Evolutionary conservation across 2,888 invertebrate species (phyloP).

Genomic region (Leptopterna dolabrata): DNA sequence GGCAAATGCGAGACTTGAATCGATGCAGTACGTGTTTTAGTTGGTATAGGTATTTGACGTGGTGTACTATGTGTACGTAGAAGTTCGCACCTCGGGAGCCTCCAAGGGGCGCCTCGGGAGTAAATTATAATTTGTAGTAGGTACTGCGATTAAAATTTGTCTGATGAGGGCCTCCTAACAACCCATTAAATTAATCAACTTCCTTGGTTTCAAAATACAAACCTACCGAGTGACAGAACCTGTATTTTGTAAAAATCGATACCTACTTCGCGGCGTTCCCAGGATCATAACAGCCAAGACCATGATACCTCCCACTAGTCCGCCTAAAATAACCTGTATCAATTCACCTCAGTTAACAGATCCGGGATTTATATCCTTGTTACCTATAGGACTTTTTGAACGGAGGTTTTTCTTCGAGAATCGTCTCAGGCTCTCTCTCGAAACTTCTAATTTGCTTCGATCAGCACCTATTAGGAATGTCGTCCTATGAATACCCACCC

Average conservation of each 20-base stretch:
- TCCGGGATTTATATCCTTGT: not conserved
- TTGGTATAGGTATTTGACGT: too few species aligned
- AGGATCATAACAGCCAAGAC: not conserved
- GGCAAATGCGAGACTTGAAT: too few species aligned
- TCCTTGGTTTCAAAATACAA: too few species aligned
- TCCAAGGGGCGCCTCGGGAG: too few species aligned
- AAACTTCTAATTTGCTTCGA: not conserved
- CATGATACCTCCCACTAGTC: not conserved
- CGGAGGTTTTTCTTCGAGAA: not conserved
- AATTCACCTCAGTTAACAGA: not conserved
- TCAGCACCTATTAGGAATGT: not conserved
- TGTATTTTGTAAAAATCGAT: not conserved
- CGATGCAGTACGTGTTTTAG: too few species aligned
- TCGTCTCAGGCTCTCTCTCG: not conserved
- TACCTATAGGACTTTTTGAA: not conserved
- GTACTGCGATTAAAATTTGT: too few species aligned
- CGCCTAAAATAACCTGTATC: not conserved
- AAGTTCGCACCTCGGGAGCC: too few species aligned
- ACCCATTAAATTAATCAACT: too few species aligned
- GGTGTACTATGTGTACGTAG: too few species aligned
- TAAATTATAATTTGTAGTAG: too few species aligned
- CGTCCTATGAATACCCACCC: not conserved
- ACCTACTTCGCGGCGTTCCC: not conserved
- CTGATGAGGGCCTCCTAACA: too few species aligned
- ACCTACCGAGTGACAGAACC: too few species aligned